Conservation (phyloP, 2,113 vertebrate species). For the Python bivittatus region DNA sequence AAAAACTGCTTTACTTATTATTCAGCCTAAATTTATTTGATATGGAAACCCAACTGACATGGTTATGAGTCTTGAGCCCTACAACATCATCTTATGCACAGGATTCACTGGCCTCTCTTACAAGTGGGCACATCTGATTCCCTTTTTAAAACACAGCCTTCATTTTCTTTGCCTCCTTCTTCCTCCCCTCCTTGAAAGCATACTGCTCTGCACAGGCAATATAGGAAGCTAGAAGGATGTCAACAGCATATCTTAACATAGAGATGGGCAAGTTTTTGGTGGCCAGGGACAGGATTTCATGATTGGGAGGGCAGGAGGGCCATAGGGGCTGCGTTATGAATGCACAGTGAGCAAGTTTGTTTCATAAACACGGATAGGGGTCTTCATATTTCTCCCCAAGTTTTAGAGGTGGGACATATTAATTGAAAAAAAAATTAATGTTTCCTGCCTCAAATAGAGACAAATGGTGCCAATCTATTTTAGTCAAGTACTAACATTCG, state of each 20-base stretch:
- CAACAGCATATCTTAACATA: background rate
- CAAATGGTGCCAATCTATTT: background rate
- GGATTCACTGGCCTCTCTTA: background rate
- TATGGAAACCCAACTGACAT: background rate
- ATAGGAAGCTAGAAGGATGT: background rate
- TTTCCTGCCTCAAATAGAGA: background rate
- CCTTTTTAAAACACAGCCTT: conserved; percentile 24
- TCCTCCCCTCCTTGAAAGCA: background rate
- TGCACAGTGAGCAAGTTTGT: background rate
- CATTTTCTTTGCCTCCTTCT: conserved; percentile 8
- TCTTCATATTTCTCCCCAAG: background rate
- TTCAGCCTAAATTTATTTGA: background rate
- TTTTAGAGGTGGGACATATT: background rate
- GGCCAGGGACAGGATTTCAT: background rate
- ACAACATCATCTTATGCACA: background rate
- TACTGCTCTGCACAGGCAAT: background rate
- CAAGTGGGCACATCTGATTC: background rate
- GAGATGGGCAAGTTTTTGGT: background rate
- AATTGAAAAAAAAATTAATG: background rate
- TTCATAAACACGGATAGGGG: background rate
- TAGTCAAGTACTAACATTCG: background rate
- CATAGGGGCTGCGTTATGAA: background rate
- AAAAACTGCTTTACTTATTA: conserved; percentile 14
- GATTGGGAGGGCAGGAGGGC: background rate
- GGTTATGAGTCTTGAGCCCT: background rate